Conservation (phyloP, 2,113 vertebrate genomes). For the Dendropsophus ebraccatus region DNA sequence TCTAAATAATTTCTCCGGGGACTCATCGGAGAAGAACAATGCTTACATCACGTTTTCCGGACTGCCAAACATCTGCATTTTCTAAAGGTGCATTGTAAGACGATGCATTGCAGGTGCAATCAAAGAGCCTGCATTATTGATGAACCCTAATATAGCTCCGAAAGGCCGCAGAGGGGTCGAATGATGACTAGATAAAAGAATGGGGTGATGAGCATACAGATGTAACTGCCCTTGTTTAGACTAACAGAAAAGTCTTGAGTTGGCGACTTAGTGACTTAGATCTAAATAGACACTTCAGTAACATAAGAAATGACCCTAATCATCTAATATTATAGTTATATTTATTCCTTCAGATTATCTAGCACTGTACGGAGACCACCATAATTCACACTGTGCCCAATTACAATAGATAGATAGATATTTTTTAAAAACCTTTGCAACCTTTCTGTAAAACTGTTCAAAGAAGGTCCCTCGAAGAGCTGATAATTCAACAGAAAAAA, state of each 20-base stretch:
- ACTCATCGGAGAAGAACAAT: neutral
- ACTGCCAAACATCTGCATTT: slow-evolving; percentile 14
- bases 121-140: neutral
- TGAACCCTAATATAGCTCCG: neutral
- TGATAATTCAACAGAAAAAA: neutral
- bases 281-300: no score
- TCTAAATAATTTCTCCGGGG: neutral
- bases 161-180: neutral
- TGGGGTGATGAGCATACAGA: neutral
- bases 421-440: neutral
- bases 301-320: no score
- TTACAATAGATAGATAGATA: no score
- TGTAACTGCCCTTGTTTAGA: neutral
- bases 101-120: slow-evolving; percentile 9
- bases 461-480: neutral
- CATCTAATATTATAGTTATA: no score
- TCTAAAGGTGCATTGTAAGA: neutral
- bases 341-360: no score
- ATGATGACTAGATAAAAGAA: neutral
- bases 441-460: neutral
- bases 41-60: neutral
- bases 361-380: no score
- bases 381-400: no score
- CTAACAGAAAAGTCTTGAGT: no score
- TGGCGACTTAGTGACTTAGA: no score